Conservation (phyloP, 2,113 vertebrate species). For the Myotis brandtii region DNA sequence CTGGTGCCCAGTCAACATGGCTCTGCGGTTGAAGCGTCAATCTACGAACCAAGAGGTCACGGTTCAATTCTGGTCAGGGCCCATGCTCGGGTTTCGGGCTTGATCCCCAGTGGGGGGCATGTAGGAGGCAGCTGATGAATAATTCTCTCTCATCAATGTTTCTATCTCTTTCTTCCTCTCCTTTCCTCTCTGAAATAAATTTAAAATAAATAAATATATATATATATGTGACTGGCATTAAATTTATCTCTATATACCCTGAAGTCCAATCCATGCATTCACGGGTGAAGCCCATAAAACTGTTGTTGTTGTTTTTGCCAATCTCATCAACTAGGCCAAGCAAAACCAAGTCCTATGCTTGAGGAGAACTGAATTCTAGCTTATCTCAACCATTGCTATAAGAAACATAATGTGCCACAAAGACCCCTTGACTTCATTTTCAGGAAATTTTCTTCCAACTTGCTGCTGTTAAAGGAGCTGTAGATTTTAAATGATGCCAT, state of each 20-base stretch:
- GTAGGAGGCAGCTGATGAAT: too few relatives aligned
- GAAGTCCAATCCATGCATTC: neutral
- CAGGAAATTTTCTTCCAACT: constrained; percentile 59
- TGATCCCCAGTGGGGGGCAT: too few relatives aligned
- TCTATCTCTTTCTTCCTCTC: too few relatives aligned
- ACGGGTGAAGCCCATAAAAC: neutral
- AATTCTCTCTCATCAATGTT: too few relatives aligned
- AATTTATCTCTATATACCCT: constrained; percentile 2
- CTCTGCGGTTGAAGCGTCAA: too few relatives aligned
- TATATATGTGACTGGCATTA: neutral
- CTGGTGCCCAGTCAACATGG: too few relatives aligned
- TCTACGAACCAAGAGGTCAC: too few relatives aligned
- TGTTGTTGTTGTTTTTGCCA: neutral
- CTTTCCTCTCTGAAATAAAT: too few relatives aligned
- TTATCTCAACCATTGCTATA: neutral
- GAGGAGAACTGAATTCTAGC: constrained; percentile 21
- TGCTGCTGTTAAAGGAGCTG: constrained; percentile 54
- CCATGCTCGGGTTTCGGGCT: too few relatives aligned
- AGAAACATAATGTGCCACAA: neutral
- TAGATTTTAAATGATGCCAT: constrained; percentile 72
- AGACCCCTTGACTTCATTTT: neutral
- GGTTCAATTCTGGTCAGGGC: too few relatives aligned
- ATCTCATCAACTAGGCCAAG: constrained; percentile 30
- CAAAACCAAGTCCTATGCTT: neutral
- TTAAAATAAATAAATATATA: too few relatives aligned